These are phyloP conservation scores for Eretmochelys imbricata DNA, from an alignment of 2,113 vertebrate species.

Conservation along the genomic window DNA sequence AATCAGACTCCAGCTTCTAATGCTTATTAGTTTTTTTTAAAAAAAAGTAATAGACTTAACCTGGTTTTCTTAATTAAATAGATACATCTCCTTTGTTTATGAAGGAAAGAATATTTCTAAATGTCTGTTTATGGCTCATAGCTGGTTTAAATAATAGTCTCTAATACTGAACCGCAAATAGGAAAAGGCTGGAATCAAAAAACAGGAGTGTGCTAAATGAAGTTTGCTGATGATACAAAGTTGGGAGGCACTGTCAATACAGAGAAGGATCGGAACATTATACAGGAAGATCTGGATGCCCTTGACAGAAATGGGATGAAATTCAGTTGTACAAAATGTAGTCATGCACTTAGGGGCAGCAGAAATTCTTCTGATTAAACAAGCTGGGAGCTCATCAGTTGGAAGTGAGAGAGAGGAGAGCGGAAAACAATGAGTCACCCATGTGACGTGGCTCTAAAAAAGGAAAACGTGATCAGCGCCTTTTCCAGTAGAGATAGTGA, in stretches of 20 bases:
- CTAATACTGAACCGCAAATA: background rate
- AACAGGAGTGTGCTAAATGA: background rate
- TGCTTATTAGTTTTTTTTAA: background rate
- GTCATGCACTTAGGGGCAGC: background rate
- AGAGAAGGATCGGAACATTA: no score
- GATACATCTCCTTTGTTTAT: background rate
- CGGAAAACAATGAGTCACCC: background rate
- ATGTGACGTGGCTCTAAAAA: background rate
- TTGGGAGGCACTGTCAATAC: no score
- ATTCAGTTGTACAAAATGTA: background rate
- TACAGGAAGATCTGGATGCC: background rate
- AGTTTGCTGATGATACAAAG: background rate
- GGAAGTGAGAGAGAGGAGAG: background rate
- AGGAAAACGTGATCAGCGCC: background rate
- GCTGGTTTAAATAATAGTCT: background rate
- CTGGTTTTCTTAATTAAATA: conserved; percentile 29
- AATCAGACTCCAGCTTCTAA: conserved; percentile 28
- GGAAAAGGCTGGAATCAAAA: background rate
- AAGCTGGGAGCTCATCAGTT: background rate
- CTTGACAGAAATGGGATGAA: background rate
- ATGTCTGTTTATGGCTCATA: background rate
- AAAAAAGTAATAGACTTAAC: conserved; percentile 2
- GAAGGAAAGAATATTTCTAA: conserved; percentile 11
- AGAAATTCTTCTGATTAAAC: background rate
- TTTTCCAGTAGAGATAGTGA: background rate